phyloP scores from a whole-genome alignment of 2,797 vertebrate species.

The Amazona finschi region DNA sequence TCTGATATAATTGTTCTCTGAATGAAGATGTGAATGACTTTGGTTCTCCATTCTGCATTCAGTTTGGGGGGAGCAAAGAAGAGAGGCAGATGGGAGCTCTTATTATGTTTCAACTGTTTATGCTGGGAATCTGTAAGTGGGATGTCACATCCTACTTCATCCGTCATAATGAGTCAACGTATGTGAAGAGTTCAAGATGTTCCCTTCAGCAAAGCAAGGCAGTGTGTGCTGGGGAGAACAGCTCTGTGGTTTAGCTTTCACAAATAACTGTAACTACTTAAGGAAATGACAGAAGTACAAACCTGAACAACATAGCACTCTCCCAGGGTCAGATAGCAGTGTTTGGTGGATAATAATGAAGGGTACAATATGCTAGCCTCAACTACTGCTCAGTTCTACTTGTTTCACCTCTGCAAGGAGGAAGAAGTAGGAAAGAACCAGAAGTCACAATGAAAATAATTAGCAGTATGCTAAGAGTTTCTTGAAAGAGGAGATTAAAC shows the following conservation, averaged over 20 bases:
- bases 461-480: background rate
- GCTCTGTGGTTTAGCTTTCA: background rate
- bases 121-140: constrained; percentile 49
- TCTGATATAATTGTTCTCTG: background rate
- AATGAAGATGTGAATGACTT: constrained; percentile 23
- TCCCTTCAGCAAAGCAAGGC: constrained; percentile 48
- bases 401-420: background rate
- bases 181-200: constrained; percentile 65
- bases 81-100: constrained; percentile 34
- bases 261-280: constrained; percentile 33
- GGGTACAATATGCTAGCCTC: background rate
- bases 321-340: background rate
- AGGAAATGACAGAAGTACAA: background rate
- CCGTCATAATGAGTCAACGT: constrained; percentile 33
- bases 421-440: background rate
- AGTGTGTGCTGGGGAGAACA: background rate
- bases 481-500: background rate
- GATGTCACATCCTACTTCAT: constrained; percentile 60
- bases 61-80: constrained; percentile 10
- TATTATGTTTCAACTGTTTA: constrained; percentile 57
- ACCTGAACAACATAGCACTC: background rate
- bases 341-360: background rate
- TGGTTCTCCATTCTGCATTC: background rate
- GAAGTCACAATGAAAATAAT: background rate
- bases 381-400: background rate